Conservation (phyloP, 2,113 vertebrate species). For the Bubo bubo region DNA sequence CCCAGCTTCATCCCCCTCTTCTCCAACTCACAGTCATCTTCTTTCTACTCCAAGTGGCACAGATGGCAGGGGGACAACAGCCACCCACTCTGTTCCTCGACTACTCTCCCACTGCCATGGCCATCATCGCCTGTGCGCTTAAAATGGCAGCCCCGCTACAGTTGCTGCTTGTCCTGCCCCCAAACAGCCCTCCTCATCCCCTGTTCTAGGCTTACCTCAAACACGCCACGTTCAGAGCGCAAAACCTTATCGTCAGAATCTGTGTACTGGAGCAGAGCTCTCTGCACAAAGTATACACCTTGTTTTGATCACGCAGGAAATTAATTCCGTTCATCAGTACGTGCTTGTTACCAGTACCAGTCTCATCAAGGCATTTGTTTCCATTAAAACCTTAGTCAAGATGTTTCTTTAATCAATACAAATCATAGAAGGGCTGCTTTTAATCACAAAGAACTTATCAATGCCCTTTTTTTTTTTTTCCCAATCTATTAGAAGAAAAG, state of each 20-base stretch:
- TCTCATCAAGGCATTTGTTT: conserved; percentile 31
- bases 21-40: background rate
- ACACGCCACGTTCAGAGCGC: background rate
- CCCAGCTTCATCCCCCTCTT: background rate
- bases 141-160: background rate
- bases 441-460: background rate
- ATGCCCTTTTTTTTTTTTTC: background rate
- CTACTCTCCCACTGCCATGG: background rate
- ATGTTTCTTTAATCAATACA: conserved; percentile 27
- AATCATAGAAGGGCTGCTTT: background rate
- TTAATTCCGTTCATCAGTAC: background rate
- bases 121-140: accelerated
- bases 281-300: background rate
- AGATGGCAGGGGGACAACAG: background rate
- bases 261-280: background rate
- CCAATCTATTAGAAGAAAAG: background rate
- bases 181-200: background rate
- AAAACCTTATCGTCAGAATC: background rate
- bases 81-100: background rate
- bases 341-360: background rate
- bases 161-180: background rate
- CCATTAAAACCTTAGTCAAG: background rate
- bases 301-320: background rate
- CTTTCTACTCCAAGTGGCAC: background rate
- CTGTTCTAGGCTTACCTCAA: background rate